Conservation (phyloP, 2,797 vertebrate genomes). For the Ceyx erithaca region DNA sequence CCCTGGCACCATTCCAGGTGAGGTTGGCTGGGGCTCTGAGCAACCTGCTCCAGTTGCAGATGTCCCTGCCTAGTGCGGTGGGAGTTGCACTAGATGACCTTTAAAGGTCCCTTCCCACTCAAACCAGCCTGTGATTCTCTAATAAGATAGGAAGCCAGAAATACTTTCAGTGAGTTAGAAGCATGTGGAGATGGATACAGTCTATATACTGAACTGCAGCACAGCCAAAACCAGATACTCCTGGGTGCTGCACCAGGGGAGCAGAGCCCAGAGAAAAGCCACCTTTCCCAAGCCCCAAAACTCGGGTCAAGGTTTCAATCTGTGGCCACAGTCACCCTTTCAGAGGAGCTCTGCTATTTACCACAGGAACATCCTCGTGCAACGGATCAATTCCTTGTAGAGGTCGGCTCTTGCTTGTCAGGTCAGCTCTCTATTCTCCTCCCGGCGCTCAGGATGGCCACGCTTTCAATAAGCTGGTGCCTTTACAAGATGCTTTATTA, state of each 20-base stretch:
- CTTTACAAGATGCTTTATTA: neutral
- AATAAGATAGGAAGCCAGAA: no score
- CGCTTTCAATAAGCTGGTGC: neutral
- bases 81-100: neutral
- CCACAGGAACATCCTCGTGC: accelerated
- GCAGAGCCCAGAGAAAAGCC: neutral
- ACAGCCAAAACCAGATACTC: neutral
- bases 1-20: neutral
- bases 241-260: neutral
- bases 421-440: neutral
- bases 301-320: neutral
- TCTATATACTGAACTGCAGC: no score
- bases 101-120: no score
- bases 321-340: accelerated
- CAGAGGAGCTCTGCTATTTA: neutral
- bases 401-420: neutral
- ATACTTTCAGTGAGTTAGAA: no score
- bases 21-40: neutral
- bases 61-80: neutral
- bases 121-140: no score
- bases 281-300: neutral
- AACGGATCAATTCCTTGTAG: neutral
- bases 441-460: neutral
- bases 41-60: neutral
- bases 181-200: no score